Base-by-base conservation (phyloP, 2,113 vertebrate species). In the Anhinga rufa region DNA sequence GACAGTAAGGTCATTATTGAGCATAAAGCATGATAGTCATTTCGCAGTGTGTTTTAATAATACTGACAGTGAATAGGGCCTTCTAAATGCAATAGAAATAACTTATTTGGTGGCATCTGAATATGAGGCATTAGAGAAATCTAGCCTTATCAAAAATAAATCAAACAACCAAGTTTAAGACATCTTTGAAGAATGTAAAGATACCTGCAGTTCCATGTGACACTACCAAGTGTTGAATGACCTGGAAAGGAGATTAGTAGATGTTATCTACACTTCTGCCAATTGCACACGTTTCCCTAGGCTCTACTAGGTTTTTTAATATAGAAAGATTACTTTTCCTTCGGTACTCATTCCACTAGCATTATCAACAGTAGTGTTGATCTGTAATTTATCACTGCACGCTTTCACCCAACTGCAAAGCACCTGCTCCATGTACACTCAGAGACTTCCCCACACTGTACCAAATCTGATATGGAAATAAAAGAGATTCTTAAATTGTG, bases 391-490 rank as follows among this genome's bases (percentile, higher is more conserved):
- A 60, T 75, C 72, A 14, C 9, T 55, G 38, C 64, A 74, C 0
- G 0, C 32, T 40, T 80, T 80, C 40, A 40, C 19, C 21, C 36
- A 40, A 4, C 46, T 42, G 46, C 65, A 88, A 82, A 66, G 18
- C 52, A 51, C 48, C 13, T 5, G 0, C 46, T 70, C 64, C 0
- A 0, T 16, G 15, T 25, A 40, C 9, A 38, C 16, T 54, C 8
- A 44, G 19, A 69, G 16, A n/a, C 48, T 65, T 86, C 28, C 16
- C 12, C 28, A 82, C 54, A 32, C 7, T 21, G 61, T 42, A 75
- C 17, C 24, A 78, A 80, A 88, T 83, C 65, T 48, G 48, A 78
- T 24, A 71, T 12, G 26, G 64, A 95, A 92, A 64, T 52, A 64
- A 78, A 57, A 81, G 9, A 68, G 14, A 29, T 44, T 65, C 29